Conservation (phyloP, 2,113 vertebrate species). For the Ophthalmolycus amberensis region DNA sequence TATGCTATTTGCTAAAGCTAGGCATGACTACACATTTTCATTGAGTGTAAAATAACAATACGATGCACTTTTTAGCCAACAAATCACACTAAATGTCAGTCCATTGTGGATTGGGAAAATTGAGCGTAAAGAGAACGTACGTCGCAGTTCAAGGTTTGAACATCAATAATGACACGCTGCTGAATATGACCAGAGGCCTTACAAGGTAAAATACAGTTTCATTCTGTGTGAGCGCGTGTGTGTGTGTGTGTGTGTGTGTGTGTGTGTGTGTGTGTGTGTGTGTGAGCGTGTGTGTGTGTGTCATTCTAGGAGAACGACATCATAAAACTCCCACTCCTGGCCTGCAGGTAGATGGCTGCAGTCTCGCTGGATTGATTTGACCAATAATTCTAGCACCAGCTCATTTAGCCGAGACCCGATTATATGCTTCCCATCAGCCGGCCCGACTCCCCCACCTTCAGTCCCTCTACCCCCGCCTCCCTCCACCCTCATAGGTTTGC, state of each 20-base stretch:
- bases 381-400: conserved; percentile 65
- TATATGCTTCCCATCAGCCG: conserved; percentile 41
- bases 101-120: background rate
- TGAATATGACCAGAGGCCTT: background rate
- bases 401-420: conserved; percentile 53
- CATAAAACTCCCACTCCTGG: conserved; percentile 43
- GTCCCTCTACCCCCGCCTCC: conserved; percentile 28
- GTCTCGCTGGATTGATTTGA: conserved; percentile 54
- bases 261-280: background rate
- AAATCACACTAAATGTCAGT: background rate
- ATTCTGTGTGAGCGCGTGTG: background rate
- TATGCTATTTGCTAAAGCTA: background rate
- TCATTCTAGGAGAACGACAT: conserved; percentile 17
- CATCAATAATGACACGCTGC: background rate
- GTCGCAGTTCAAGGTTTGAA: background rate
- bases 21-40: background rate
- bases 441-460: conserved; percentile 27
- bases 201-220: conserved; percentile 28
- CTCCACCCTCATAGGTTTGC: conserved; percentile 3
- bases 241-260: background rate
- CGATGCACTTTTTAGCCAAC: background rate
- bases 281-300: background rate
- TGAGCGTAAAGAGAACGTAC: background rate
- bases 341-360: conserved; percentile 53
- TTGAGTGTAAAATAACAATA: background rate